Evolutionary conservation across 2,113 vertebrate genomes (phyloP).

Genomic region (Catharus minimus): DNA sequence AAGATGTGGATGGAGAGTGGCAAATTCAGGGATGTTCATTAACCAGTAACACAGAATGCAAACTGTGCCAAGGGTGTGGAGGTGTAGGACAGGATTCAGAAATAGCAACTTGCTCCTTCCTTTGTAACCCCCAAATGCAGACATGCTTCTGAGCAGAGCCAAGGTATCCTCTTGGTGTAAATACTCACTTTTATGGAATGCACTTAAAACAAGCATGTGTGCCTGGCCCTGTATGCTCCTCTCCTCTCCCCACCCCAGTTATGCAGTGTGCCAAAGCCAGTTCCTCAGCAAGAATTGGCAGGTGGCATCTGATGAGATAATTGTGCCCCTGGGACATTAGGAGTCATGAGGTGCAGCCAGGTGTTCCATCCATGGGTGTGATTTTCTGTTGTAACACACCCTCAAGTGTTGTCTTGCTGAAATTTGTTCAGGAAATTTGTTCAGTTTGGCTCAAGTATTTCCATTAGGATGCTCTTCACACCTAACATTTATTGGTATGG

Average conservation of each 20-base stretch:
- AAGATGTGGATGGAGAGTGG: neutral
- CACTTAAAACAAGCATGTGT: neutral
- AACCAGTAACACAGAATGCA: neutral
- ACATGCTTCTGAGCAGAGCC: neutral
- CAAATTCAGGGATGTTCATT: neutral
- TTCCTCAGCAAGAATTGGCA: constrained; percentile 53
- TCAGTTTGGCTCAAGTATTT: constrained; percentile 31
- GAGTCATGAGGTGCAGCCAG: constrained; percentile 40
- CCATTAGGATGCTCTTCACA: neutral
- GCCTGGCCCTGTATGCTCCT: neutral
- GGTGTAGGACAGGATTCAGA: neutral
- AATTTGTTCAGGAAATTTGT: constrained; percentile 41
- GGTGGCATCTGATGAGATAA: constrained; percentile 53
- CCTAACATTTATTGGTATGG: neutral
- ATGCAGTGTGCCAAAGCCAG: neutral
- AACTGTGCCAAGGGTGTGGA: neutral
- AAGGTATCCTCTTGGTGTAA: neutral
- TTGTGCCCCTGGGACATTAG: constrained; percentile 10
- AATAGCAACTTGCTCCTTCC: neutral
- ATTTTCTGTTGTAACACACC: constrained; percentile 54
- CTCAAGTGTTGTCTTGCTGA: constrained; percentile 31
- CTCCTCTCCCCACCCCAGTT: neutral
- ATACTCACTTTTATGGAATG: constrained; percentile 18
- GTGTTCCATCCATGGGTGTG: constrained; percentile 43
- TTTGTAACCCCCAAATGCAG: neutral